Evolutionary conservation across 2,797 vertebrate species (phyloP).

Genomic region (Myotis daubentonii): DNA sequence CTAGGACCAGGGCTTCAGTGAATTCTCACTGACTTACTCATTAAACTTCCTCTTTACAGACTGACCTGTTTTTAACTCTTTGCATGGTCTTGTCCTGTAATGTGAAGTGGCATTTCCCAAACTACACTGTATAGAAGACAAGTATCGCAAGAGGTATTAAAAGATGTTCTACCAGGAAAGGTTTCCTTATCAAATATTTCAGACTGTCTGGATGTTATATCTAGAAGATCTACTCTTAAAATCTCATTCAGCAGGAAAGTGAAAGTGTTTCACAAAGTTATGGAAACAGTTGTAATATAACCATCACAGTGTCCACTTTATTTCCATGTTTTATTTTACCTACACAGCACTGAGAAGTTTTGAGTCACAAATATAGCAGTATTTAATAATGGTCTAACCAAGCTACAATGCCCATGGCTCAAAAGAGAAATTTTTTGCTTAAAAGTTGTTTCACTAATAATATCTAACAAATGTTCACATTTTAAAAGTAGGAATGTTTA

Average conservation of each 20-base stretch:
- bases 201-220: not conserved
- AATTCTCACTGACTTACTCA: not conserved
- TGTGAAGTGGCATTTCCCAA: not conserved
- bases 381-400: not conserved
- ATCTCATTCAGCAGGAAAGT: conserved; percentile 6
- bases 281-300: not conserved
- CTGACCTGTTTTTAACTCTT: not conserved
- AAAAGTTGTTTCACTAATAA: not conserved
- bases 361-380: not conserved
- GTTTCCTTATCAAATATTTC: not conserved
- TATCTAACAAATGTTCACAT: not conserved
- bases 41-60: not conserved
- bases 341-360: not conserved
- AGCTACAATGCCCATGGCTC: not conserved
- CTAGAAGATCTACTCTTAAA: not conserved
- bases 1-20: not conserved
- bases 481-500: conserved; percentile 17
- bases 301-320: not conserved
- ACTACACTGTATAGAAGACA: not conserved
- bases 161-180: conserved; percentile 16
- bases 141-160: not conserved
- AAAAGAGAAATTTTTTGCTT: conserved; percentile 31
- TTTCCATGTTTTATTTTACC: conserved; percentile 33
- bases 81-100: not conserved
- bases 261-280: not conserved